A percentile compares a stretch with the other conserved stretches of the same genome.
These are phyloP conservation scores for Anneissia japonica DNA, from an alignment of 35 echinoderm and acorn worm genomes.

Conservation along the genomic window DNA sequence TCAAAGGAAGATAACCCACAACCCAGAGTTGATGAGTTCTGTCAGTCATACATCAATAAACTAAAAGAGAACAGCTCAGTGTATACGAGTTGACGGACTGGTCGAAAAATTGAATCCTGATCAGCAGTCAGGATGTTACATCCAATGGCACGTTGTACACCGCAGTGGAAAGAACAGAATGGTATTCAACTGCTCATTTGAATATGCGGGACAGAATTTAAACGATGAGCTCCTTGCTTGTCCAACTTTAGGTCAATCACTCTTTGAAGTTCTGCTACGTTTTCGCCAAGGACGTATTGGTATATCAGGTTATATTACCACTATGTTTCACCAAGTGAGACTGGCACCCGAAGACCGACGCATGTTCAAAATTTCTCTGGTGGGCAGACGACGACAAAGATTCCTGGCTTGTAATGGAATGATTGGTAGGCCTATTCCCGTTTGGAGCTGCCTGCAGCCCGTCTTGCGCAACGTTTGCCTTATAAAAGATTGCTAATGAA, in stretches of 20 bases:
- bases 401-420: background rate
- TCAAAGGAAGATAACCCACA: background rate
- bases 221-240: background rate
- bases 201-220: background rate
- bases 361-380: background rate
- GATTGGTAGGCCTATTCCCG: background rate
- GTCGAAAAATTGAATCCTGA: background rate
- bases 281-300: background rate
- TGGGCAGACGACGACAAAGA: background rate
- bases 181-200: background rate
- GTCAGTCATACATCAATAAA: slow-evolving; percentile 6
- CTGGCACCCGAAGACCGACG: background rate
- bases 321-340: background rate
- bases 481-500: background rate
- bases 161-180: background rate
- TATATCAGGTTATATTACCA: background rate
- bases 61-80: background rate
- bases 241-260: background rate
- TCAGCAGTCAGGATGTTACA: slow-evolving; percentile 11
- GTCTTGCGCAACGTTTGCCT: background rate
- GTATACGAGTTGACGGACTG: background rate
- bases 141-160: slow-evolving; percentile 3
- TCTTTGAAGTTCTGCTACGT: background rate
- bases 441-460: background rate
- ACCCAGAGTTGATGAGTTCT: slow-evolving; percentile 16